These are phyloP conservation scores for Trissolcus basalis DNA, from an alignment of 1,140 invertebrate genomes.

Conservation along the genomic window DNA sequence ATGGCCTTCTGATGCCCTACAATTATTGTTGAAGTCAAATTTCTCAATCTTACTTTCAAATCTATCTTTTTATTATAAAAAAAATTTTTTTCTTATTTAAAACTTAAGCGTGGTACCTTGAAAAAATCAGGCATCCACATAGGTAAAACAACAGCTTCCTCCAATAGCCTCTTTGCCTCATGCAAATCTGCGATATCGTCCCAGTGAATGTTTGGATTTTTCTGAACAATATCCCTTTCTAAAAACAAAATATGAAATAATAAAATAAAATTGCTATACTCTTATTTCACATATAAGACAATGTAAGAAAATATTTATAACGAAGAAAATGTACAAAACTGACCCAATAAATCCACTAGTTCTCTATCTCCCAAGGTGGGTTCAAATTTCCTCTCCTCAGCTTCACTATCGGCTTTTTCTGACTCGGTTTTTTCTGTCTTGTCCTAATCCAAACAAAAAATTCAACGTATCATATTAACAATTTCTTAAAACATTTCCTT, in stretches of 20 bases:
- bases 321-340: conserved; percentile 41
- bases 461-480: conserved; percentile 8
- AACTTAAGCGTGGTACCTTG: conserved; percentile 79
- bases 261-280: conserved; percentile 9
- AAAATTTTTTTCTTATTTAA: too few relatives aligned
- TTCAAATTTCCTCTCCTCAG: conserved; percentile 94
- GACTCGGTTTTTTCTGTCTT: conserved; percentile 79
- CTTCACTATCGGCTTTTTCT: conserved; percentile 82
- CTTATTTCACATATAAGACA: too few relatives aligned
- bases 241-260: conserved; percentile 48
- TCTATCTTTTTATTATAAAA: too few relatives aligned
- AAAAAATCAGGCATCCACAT: conserved; percentile 99
- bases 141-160: conserved; percentile 98
- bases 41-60: too few relatives aligned
- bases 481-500: conserved; percentile 55
- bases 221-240: conserved; percentile 98
- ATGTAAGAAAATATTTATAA: too few relatives aligned
- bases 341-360: conserved; percentile 93
- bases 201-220: conserved; percentile 98
- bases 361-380: conserved; percentile 92
- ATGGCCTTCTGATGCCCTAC: conserved; percentile 91
- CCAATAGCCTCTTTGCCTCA: conserved; percentile 95
- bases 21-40: conserved; percentile 36
- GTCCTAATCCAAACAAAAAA: conserved; percentile 68
- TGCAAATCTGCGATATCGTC: conserved; percentile 97